These are phyloP conservation scores for Capreolus pygargus DNA, from an alignment of 2,113 vertebrate species.

Conservation along the genomic window DNA sequence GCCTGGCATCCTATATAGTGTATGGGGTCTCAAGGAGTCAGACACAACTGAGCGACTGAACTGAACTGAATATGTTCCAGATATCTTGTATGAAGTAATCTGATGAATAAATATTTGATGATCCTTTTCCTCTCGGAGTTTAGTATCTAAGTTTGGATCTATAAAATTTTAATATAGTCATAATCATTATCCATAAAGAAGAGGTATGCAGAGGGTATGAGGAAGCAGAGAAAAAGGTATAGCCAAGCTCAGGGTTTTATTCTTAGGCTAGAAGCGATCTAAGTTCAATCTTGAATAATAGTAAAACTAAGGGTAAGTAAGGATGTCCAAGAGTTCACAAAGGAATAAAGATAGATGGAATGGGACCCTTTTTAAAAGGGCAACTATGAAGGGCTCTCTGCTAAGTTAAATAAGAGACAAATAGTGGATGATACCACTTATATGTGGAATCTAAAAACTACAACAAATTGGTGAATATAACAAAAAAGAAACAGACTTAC, in stretches of 20 bases:
- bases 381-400: not conserved
- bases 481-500: not conserved
- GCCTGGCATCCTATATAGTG: not conserved
- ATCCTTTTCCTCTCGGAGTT: not conserved
- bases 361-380: not conserved
- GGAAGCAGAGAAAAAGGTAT: not conserved
- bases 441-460: not conserved
- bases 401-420: not conserved
- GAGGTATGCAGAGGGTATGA: not conserved
- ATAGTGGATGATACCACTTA: not conserved
- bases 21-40: not conserved
- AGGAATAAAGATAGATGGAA: not conserved
- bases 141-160: not conserved
- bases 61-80: not conserved
- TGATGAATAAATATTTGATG: not conserved
- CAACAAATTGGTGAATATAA: not conserved
- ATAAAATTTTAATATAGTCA: not conserved
- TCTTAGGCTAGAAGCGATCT: not conserved
- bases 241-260: not conserved
- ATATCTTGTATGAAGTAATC: not conserved
- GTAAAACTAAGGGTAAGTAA: not conserved
- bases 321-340: not conserved
- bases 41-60: not conserved
- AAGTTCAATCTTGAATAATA: not conserved
- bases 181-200: not conserved